These are phyloP conservation scores for Nansenia antarctica DNA, from an alignment of 2,113 vertebrate genomes.

Conservation along the genomic window DNA sequence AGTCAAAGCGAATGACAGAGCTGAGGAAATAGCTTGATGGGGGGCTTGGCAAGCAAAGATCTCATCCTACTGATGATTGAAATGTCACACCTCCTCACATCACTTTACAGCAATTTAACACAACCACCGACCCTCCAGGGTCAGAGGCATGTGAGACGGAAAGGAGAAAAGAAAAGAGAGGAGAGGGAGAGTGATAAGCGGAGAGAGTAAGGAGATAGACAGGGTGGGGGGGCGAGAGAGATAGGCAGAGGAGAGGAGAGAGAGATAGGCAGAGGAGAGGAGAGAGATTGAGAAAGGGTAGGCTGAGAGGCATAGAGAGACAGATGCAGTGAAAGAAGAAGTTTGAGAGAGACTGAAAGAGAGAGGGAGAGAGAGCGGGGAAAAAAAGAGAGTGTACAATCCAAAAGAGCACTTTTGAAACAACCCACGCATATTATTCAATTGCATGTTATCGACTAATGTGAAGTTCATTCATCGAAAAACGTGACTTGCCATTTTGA, in stretches of 20 bases:
- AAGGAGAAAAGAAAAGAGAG: no score
- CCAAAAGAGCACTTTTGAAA: neutral
- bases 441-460: slow-evolving; percentile 32
- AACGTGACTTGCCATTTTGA: slow-evolving; percentile 43
- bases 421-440: slow-evolving; percentile 15
- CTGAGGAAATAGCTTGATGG: neutral
- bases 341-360: neutral
- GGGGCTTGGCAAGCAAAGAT: neutral
- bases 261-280: slow-evolving; percentile 10
- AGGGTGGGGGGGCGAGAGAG: slow-evolving; percentile 30
- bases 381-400: neutral
- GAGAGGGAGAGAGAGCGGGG: neutral
- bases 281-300: neutral
- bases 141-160: slow-evolving; percentile 51
- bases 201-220: slow-evolving; percentile 20
- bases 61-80: neutral
- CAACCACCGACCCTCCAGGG: slow-evolving; percentile 41
- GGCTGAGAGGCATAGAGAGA: slow-evolving; percentile 7
- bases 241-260: slow-evolving; percentile 24
- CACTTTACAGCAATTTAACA: slow-evolving; percentile 39
- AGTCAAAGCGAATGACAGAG: neutral
- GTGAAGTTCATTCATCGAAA: slow-evolving; percentile 51
- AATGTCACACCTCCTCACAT: slow-evolving; percentile 1
- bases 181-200: slow-evolving; percentile 39
- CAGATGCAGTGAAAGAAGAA: neutral